A percentile compares a stretch with the other conserved stretches of the same genome.
These are phyloP conservation scores for Drosophila pandora DNA, from an alignment of 1,140 invertebrate species.

Conservation along the genomic window DNA sequence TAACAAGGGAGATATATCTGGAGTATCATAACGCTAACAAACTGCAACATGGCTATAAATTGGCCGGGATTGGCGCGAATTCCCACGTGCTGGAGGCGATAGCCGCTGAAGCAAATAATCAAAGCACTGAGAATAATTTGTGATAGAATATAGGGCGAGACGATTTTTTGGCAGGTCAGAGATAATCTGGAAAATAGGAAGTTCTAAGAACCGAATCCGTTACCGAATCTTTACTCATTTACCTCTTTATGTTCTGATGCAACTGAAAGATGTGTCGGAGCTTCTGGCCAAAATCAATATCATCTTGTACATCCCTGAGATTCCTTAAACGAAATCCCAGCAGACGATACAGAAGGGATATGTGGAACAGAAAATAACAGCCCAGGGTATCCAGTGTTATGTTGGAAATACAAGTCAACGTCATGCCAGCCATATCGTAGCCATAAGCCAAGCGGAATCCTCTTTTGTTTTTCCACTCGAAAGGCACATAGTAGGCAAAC, in stretches of 20 bases:
- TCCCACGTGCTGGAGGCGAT: constrained; percentile 60
- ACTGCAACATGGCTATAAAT: constrained; percentile 73
- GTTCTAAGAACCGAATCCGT: neutral
- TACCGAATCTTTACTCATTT: neutral
- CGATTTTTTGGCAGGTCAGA: constrained; percentile 46
- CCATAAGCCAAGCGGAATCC: constrained; percentile 66
- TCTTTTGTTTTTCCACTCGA: constrained; percentile 53
- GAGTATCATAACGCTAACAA: constrained; percentile 72
- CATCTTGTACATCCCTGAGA: constrained; percentile 10
- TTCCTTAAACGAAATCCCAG: constrained; percentile 51
- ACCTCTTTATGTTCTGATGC: constrained; percentile 57
- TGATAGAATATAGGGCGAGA: constrained; percentile 64
- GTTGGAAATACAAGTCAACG: constrained; percentile 66
- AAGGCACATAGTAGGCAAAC: constrained; percentile 70
- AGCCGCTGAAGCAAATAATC: constrained; percentile 79
- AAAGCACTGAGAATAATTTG: constrained; percentile 76
- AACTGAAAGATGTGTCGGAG: constrained; percentile 48
- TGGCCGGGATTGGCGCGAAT: constrained; percentile 62
- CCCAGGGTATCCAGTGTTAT: constrained; percentile 64
- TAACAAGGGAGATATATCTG: constrained; percentile 76
- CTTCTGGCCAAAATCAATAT: constrained; percentile 24
- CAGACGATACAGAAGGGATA: constrained; percentile 60
- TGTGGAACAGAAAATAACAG: constrained; percentile 73
- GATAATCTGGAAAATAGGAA: constrained; percentile 45
- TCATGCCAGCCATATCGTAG: constrained; percentile 61